Base-by-base conservation (phyloP, 2,888 invertebrate species). In the Apamea monoglypha region DNA sequence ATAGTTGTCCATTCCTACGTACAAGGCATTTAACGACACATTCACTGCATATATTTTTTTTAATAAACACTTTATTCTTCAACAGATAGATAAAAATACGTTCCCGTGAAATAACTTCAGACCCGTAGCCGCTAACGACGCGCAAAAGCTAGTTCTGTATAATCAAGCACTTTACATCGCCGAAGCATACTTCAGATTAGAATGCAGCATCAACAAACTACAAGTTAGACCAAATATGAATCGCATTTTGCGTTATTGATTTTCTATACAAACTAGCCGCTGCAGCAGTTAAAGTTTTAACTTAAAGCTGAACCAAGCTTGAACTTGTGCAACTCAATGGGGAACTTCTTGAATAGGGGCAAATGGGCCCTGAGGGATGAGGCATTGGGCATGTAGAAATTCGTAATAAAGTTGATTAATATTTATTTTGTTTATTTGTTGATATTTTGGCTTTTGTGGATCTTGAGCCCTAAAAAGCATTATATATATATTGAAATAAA, bases 271-370 rank as follows among this genome's bases (percentile, higher is more conserved):
- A 86, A 74, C 74, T 74, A 44, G 53, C 73, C 73, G 67, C 61
- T 76, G 47, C 61, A 36, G 80, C 74, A 66, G 73, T 68, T 76
- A 40, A 79, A 84, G 75, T 81, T 85, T 70, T 29, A 74, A 68
- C 63, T 76, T 76, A 47, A 56, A 75, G 72, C 68, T 74, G 72
- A 75, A 84, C 74, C 63, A 29, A 81, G 73, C 67, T 72, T 66
- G 6, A 16, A 82, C 67, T 85, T 70, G 2, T 50, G 36, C 67
- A 82, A 72, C 61, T 80, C 25, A 75, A 77, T 64, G 50, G 36
- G 29, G 10, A 86, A 83, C 75, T 85, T 81, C 71, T 68, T 80
- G 66, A 82, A 82, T 85, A 76, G 80, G 67, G 86, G 76, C 29
- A 59, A 80, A 80, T 80, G 73, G 82, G 76, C 70, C 29, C 53